Percentiles rank a stretch among this genome's conserved stretches.
Conservation (phyloP, 1,140 invertebrate species). For the Bombus confusus region DNA sequence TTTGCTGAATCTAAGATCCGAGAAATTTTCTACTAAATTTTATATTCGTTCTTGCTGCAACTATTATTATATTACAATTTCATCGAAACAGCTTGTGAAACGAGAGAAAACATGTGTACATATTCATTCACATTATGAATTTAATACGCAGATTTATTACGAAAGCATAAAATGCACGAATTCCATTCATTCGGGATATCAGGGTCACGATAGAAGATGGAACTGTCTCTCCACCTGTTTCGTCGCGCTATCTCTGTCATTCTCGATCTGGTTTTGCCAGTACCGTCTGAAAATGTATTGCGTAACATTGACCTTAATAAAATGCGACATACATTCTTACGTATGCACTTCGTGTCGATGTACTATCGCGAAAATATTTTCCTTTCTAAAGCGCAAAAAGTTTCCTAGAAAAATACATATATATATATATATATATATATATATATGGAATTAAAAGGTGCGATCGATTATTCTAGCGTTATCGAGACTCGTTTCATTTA, state of each 20-base stretch:
- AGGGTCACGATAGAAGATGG: constrained; percentile 29
- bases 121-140: not conserved
- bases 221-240: constrained; percentile 59
- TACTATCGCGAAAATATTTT: not conserved
- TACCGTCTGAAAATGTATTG: constrained; percentile 52
- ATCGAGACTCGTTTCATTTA: not conserved
- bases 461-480: not conserved
- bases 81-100: not conserved
- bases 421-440: no score
- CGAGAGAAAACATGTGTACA: not conserved
- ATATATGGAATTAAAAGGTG: not conserved
- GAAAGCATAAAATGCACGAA: not conserved
- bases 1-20: not conserved
- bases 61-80: no score
- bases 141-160: not conserved
- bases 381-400: not conserved
- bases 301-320: constrained; percentile 38
- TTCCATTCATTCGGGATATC: constrained; percentile 52
- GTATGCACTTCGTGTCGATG: not conserved
- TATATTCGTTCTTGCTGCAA: not conserved
- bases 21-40: not conserved
- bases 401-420: not conserved
- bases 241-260: constrained; percentile 18
- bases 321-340: not conserved
- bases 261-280: constrained; percentile 38